Evolutionary conservation across 2,797 vertebrate genomes (phyloP).

Genomic region (Alectoris magna): DNA sequence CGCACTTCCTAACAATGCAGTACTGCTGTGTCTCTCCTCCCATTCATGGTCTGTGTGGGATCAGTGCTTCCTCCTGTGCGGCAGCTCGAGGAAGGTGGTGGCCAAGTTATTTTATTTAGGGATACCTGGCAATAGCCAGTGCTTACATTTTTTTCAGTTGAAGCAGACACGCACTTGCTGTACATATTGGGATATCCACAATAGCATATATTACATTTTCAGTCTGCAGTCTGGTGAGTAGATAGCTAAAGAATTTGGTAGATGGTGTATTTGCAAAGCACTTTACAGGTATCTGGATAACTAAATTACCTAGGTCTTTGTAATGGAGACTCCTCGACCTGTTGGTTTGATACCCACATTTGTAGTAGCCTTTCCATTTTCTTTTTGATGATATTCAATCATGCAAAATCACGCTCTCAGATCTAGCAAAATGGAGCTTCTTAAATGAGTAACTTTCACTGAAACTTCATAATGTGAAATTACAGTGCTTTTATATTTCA

Average conservation of each 20-base stretch:
- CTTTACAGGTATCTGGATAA: neutral
- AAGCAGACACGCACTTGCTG: neutral
- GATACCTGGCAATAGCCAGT: neutral
- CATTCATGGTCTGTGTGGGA: neutral
- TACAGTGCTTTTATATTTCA: neutral
- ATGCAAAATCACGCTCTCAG: neutral
- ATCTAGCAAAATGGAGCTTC: neutral
- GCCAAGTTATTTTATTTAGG: neutral
- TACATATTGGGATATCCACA: neutral
- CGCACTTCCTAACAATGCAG: neutral
- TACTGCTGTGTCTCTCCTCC: neutral
- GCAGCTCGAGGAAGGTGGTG: neutral
- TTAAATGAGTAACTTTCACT: neutral
- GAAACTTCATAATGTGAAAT: neutral
- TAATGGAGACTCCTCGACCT: neutral
- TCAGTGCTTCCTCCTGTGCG: neutral
- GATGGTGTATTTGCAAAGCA: neutral
- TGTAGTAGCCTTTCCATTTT: neutral
- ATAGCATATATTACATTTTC: neutral
- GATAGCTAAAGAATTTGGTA: neutral
- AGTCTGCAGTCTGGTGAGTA: neutral
- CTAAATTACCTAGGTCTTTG: neutral
- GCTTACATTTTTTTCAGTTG: neutral
- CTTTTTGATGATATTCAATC: neutral
- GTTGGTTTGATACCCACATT: neutral